Conservation (phyloP, 2,113 vertebrate genomes). For the Gymnocephalus cernua region DNA sequence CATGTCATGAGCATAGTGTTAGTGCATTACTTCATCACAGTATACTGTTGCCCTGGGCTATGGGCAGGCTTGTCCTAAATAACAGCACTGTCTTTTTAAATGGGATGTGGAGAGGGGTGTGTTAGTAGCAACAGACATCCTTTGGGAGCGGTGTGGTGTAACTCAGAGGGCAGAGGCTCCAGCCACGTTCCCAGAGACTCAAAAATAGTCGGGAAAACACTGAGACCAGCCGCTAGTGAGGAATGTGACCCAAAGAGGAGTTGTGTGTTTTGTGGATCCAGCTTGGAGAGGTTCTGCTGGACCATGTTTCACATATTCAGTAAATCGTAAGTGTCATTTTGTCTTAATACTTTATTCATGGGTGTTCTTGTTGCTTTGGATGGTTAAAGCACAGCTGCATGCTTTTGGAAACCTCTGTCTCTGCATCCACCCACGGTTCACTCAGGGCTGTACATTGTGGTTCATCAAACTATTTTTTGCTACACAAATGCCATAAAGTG, state of each 20-base stretch:
- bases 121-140: slow-evolving; percentile 82
- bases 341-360: slow-evolving; percentile 33
- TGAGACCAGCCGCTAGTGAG: slow-evolving; percentile 52
- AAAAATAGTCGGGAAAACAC: slow-evolving; percentile 73
- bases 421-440: slow-evolving; percentile 50
- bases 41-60: slow-evolving; percentile 16
- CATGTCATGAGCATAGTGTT: neutral
- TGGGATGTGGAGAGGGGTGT: slow-evolving; percentile 82
- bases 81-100: slow-evolving; percentile 86
- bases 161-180: slow-evolving; percentile 75
- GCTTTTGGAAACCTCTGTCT: slow-evolving; percentile 47
- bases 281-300: slow-evolving; percentile 46
- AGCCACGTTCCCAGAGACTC: slow-evolving; percentile 70
- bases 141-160: slow-evolving; percentile 78
- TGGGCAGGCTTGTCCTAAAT: slow-evolving; percentile 42
- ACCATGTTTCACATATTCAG: slow-evolving; percentile 83
- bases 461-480: slow-evolving; percentile 10
- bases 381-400: slow-evolving; percentile 55
- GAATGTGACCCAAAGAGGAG: slow-evolving; percentile 72
- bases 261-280: slow-evolving; percentile 61
- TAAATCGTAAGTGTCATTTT: slow-evolving; percentile 77
- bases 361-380: slow-evolving; percentile 22
- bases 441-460: neutral
- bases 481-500: slow-evolving; percentile 1
- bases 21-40: slow-evolving; percentile 22